Conservation (phyloP, 1,140 invertebrate species). For the Adelges cooleyi region DNA sequence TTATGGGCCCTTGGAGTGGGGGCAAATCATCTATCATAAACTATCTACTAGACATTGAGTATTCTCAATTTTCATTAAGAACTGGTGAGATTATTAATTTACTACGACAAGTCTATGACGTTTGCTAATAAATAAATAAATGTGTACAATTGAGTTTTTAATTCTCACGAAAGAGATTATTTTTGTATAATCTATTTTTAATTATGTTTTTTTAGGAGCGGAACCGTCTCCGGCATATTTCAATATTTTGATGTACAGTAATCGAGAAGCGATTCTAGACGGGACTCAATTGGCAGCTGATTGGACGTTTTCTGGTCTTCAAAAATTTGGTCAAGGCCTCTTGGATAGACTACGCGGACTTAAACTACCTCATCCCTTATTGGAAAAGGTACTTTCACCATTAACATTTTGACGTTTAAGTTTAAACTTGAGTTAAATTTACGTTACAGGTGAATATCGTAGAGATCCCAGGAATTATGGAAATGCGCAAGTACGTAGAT, state of each 20-base stretch:
- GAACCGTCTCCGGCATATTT: constrained; percentile 89
- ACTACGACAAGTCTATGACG: background rate
- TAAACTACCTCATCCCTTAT: constrained; percentile 65
- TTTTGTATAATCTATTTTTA: background rate
- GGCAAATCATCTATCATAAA: constrained; percentile 91
- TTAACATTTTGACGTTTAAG: background rate
- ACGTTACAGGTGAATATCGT: constrained; percentile 75
- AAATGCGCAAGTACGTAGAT: constrained; percentile 85
- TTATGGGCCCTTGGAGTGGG: constrained; percentile 91
- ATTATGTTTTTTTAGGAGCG: constrained; percentile 51
- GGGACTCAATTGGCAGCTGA: constrained; percentile 86
- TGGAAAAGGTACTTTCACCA: constrained; percentile 57
- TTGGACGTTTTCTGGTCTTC: constrained; percentile 82
- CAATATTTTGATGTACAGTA: constrained; percentile 81
- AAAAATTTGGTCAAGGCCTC: constrained; percentile 89
- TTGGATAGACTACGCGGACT: constrained; percentile 76
- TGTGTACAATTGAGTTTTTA: too few relatives aligned
- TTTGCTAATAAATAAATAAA: too few relatives aligned
- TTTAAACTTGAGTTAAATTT: background rate
- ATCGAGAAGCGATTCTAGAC: constrained; percentile 69
- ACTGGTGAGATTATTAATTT: constrained; percentile 50
- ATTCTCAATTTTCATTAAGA: constrained; percentile 64
- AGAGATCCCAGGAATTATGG: constrained; percentile 89
- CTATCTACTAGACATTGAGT: constrained; percentile 79
- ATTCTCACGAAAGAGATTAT: background rate